phyloP scores from a whole-genome alignment of 2,888 invertebrate species.

The Mythimna pallens region DNA sequence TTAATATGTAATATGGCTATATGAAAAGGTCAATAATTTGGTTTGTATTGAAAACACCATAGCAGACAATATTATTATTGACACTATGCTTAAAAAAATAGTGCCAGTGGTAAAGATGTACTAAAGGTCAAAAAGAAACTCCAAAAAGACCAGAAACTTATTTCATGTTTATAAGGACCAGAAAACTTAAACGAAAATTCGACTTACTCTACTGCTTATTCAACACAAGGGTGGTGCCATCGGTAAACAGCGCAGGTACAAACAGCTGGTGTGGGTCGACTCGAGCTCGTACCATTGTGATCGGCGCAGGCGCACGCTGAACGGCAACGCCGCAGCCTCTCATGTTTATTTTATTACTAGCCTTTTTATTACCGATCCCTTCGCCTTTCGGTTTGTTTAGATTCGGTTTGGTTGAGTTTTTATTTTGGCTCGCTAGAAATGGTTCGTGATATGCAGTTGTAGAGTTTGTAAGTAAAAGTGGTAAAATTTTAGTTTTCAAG shows the following conservation, averaged over 20 bases:
- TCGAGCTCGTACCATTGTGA: slow-evolving; percentile 71
- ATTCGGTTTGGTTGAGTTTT: slow-evolving; percentile 53
- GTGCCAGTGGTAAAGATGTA: too few species aligned
- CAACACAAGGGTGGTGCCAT: slow-evolving; percentile 47
- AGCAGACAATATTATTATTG: not conserved
- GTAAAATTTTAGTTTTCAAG: slow-evolving; percentile 30
- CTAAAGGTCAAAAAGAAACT: not conserved
- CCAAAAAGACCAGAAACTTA: not conserved
- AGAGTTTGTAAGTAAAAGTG: slow-evolving; percentile 21
- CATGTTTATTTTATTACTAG: slow-evolving; percentile 66
- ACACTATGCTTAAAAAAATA: not conserved
- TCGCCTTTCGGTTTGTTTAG: slow-evolving; percentile 58
- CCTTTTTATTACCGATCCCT: slow-evolving; percentile 58
- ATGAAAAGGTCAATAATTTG: not conserved
- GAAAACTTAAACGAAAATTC: slow-evolving; percentile 30
- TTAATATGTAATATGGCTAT: not conserved
- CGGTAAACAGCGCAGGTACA: slow-evolving; percentile 83
- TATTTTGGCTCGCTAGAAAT: slow-evolving; percentile 55
- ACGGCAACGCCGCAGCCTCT: slow-evolving; percentile 80
- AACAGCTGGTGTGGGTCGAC: slow-evolving; percentile 79
- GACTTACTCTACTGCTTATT: slow-evolving; percentile 48
- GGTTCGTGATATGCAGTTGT: slow-evolving; percentile 49
- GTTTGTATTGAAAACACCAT: not conserved
- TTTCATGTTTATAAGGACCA: not conserved
- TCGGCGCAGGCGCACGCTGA: slow-evolving; percentile 75